These are phyloP conservation scores for rabbit (Oryctolagus cuniculus) DNA, from an alignment of 2,113 vertebrate species.

Conservation along the genomic window mOryCun1.1 NC_091436.1:158179501-158180000, in stretches of 20 bases:
- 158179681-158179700: neutral
- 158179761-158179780: neutral
- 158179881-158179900: neutral
- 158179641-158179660: neutral
- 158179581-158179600: neutral
- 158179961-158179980: neutral
- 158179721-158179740: neutral
- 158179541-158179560: neutral
- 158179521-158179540: neutral
- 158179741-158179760: neutral
- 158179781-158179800: neutral
- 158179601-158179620: neutral
- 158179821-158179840: neutral
- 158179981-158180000: too few relatives aligned
- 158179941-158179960: neutral
- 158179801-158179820: neutral
- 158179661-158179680: slow-evolving; percentile 19
- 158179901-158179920: neutral
- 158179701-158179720: neutral
- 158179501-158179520: neutral
- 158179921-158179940: neutral
- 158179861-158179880: neutral
- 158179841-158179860: neutral
- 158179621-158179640: neutral
- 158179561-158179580: neutral